Conservation (phyloP, 2,113 vertebrate genomes). For the Peromyscus polionotus region DNA sequence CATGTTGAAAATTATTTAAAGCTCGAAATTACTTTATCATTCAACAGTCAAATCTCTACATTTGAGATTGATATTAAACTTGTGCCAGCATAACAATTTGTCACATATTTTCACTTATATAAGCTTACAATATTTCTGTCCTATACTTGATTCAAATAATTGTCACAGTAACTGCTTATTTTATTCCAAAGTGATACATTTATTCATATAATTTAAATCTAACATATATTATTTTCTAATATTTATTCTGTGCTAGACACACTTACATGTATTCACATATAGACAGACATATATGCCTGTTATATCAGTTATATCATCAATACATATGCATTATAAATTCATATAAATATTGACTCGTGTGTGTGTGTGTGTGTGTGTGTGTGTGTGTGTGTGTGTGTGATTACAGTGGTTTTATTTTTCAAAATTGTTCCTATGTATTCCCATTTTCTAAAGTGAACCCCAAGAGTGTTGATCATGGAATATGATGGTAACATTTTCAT, state of each 20-base stretch:
- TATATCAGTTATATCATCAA: not conserved
- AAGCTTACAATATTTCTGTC: not conserved
- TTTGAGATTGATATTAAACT: not conserved
- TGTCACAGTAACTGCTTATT: constrained; percentile 15
- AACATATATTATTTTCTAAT: not conserved
- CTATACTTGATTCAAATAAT: constrained; percentile 46
- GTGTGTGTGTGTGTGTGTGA: no score
- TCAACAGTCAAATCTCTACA: constrained; percentile 4
- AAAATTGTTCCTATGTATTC: not conserved
- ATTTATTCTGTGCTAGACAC: not conserved
- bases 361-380: no score
- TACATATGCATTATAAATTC: not conserved
- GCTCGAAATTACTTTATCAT: not conserved
- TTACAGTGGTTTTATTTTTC: constrained; percentile 6
- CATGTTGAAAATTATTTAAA: not conserved
- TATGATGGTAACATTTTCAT: constrained; percentile 5
- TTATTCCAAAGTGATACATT: not conserved
- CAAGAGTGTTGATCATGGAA: not conserved
- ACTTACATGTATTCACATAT: not conserved
- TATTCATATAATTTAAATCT: constrained; percentile 13
- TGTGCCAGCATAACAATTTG: not conserved
- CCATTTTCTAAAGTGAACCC: not conserved
- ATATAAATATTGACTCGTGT: not conserved
- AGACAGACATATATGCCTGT: not conserved
- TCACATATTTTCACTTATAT: constrained; percentile 1